Evolutionary conservation across 1,140 invertebrate genomes (phyloP).

Genomic region (Hylaeus anthracinus): DNA sequence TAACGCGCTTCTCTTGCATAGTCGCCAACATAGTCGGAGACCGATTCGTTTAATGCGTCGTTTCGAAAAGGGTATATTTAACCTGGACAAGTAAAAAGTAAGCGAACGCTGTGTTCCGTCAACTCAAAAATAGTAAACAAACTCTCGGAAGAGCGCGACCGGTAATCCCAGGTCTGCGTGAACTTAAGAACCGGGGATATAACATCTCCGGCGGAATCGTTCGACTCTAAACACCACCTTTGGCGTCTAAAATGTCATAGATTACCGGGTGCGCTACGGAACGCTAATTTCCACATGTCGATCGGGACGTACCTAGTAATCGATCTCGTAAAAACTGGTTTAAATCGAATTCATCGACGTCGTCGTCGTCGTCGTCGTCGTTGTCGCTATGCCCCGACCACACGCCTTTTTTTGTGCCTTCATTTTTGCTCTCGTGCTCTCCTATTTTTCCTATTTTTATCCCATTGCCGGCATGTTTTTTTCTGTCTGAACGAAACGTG

Average conservation of each 20-base stretch:
- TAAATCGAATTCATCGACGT: constrained; percentile 42
- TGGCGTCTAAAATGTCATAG: constrained; percentile 11
- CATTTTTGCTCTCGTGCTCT: constrained; percentile 10
- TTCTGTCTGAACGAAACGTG: constrained; percentile 34
- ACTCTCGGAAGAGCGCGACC: too few species aligned
- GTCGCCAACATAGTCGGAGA: too few species aligned
- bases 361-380: constrained; percentile 5
- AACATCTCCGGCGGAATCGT: neutral
- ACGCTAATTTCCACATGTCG: constrained; percentile 45
- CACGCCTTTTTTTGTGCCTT: constrained; percentile 19
- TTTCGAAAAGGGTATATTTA: too few species aligned
- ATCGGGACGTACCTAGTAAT: constrained; percentile 30
- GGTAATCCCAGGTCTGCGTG: neutral
- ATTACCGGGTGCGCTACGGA: constrained; percentile 7
- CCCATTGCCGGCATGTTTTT: constrained; percentile 35
- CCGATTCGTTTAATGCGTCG: too few species aligned
- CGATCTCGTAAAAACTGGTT: constrained; percentile 46
- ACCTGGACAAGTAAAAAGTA: too few species aligned
- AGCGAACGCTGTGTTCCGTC: too few species aligned
- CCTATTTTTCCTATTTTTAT: constrained; percentile 13
- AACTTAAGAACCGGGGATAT: constrained; percentile 11
- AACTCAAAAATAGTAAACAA: too few species aligned
- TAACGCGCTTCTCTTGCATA: too few species aligned
- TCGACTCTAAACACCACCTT: constrained; percentile 2
- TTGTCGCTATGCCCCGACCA: constrained; percentile 16